phyloP scores from a whole-genome alignment of 2,113 vertebrate species.

The Channa maculata region DNA sequence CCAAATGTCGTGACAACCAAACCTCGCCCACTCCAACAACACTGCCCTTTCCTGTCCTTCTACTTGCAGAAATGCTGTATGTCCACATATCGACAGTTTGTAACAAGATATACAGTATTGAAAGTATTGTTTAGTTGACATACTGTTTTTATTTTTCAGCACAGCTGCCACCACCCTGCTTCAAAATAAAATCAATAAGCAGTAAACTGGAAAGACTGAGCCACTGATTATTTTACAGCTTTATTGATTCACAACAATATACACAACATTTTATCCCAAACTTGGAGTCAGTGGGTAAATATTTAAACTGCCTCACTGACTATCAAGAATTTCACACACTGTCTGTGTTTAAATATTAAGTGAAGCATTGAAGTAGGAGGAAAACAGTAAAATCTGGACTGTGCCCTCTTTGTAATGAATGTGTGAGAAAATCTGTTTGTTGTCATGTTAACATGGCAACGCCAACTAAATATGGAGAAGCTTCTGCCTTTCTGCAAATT shows the following conservation, averaged over 20 bases:
- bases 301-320: constrained; percentile 45
- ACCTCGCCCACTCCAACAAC: constrained; percentile 34
- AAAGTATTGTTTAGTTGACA: no score
- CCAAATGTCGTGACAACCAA: constrained; percentile 59
- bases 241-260: constrained; percentile 51
- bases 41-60: constrained; percentile 35
- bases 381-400: constrained; percentile 39
- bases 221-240: constrained; percentile 34
- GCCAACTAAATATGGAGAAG: constrained; percentile 10
- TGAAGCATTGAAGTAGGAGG: constrained; percentile 15
- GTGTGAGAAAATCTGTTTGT: constrained; percentile 17
- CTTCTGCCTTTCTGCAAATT: neutral
- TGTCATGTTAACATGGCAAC: neutral
- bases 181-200: constrained; percentile 38
- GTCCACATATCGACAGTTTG: no score
- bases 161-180: neutral
- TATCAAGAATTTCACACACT: constrained; percentile 27
- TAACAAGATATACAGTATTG: no score
- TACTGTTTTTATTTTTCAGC: neutral
- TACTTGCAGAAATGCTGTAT: neutral
- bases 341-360: constrained; percentile 63
- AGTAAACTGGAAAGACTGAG: constrained; percentile 32
- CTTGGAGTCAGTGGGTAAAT: constrained; percentile 41
- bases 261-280: constrained; percentile 21
- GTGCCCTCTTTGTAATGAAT: constrained; percentile 40